These are phyloP conservation scores for Montipora capricornis DNA, from an alignment of 64 coral and sea anemone genomes.

Conservation along the genomic window DNA sequence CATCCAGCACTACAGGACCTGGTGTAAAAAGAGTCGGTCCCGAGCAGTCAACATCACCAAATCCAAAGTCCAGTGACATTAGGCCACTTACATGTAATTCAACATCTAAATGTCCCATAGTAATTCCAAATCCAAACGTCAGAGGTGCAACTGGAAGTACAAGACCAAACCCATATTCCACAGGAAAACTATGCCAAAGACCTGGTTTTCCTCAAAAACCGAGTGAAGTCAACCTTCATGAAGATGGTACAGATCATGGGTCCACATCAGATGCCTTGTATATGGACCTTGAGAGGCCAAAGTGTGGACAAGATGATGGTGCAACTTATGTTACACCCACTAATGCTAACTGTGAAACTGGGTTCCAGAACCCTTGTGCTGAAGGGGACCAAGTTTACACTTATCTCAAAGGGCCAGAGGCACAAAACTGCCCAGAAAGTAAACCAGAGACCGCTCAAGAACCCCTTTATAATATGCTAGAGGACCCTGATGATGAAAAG, in stretches of 20 bases:
- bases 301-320: neutral
- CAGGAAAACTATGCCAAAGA: neutral
- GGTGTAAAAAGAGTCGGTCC: neutral
- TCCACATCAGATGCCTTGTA: slow-evolving; percentile 9
- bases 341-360: neutral
- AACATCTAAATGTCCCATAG: neutral
- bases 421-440: neutral
- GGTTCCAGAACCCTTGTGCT: neutral
- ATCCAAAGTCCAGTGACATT: neutral
- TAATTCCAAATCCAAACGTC: neutral
- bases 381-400: neutral
- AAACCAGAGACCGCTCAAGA: neutral
- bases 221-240: neutral
- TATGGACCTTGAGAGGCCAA: neutral
- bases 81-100: neutral
- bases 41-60: neutral
- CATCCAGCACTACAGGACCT: too few relatives aligned
- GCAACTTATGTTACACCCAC: neutral
- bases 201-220: neutral
- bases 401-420: neutral
- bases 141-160: neutral
- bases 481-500: slow-evolving; percentile 8
- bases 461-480: slow-evolving; percentile 23
- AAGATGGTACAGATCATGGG: neutral
- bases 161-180: neutral